Percentiles rank a stretch among this genome's conserved stretches.
Conservation (phyloP, 2,888 invertebrate species). For the Drosophila subsilvestris region DNA sequence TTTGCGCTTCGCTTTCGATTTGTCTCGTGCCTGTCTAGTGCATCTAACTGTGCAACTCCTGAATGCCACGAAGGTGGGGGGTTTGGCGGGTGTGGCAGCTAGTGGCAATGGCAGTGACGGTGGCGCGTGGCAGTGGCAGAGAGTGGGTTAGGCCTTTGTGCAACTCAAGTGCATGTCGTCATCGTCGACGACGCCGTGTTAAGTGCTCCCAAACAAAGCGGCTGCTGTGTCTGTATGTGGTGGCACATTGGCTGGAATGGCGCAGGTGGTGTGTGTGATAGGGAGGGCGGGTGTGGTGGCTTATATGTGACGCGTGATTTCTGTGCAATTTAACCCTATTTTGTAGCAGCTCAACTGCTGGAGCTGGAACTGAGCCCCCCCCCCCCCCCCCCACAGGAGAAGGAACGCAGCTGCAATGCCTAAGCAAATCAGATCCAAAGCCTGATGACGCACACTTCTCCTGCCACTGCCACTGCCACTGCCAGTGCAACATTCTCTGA, state of each 20-base stretch:
- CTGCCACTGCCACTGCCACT: neutral
- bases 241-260: neutral
- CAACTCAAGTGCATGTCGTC: conserved; percentile 83
- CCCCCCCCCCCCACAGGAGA: conserved; percentile 9
- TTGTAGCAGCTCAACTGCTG: conserved; percentile 32
- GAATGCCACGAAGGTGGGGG: conserved; percentile 1
- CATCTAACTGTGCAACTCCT: conserved; percentile 73
- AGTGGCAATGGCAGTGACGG: conserved; percentile 6
- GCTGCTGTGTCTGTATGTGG: conserved; percentile 13
- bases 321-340: conserved; percentile 80
- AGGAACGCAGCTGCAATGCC: conserved; percentile 37
- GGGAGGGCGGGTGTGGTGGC: neutral
- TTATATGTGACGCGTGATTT: conserved; percentile 61
- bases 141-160: conserved; percentile 65
- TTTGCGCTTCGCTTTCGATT: conserved; percentile 29
- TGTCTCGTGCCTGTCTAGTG: conserved; percentile 79
- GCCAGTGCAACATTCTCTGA: neutral
- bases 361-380: neutral
- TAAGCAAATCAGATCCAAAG: conserved; percentile 32
- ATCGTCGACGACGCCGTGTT: conserved; percentile 76
- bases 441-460: conserved; percentile 32
- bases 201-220: conserved; percentile 80
- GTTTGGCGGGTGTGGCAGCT: conserved; percentile 15
- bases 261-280: conserved; percentile 1
- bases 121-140: conserved; percentile 9